phyloP scores from a whole-genome alignment of 2,888 invertebrate species.

The Lasioglossum vierecki region DNA sequence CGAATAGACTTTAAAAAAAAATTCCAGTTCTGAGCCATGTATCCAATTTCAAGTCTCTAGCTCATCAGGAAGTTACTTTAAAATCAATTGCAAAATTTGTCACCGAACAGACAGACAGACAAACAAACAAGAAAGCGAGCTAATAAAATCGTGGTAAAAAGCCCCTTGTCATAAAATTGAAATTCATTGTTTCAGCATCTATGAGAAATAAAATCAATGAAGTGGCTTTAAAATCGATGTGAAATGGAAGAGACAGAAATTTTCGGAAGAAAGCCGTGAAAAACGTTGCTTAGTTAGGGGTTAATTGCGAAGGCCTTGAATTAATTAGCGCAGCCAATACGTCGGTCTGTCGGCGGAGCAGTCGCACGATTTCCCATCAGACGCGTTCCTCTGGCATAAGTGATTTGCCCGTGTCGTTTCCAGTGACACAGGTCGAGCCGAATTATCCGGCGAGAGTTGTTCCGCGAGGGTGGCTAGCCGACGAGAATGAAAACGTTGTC shows the following conservation, averaged over 20 bases:
- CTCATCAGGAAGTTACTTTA: too few relatives aligned
- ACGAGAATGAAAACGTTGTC: conserved; percentile 65
- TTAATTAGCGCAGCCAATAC: not conserved
- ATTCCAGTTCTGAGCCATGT: too few relatives aligned
- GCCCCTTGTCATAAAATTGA: too few relatives aligned
- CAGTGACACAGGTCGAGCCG: conserved; percentile 51
- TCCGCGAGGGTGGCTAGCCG: conserved; percentile 57
- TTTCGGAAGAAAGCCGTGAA: not conserved
- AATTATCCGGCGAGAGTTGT: conserved; percentile 63
- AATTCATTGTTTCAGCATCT: too few relatives aligned
- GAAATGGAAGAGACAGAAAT: not conserved
- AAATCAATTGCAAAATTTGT: too few relatives aligned
- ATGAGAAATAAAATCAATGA: too few relatives aligned
- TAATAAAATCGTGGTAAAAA: too few relatives aligned
- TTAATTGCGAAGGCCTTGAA: not conserved
- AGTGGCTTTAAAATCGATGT: too few relatives aligned
- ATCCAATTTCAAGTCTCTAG: too few relatives aligned
- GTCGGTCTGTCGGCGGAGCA: not conserved
- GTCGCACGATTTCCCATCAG: conserved; percentile 16
- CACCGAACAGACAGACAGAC: too few relatives aligned
- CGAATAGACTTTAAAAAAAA: too few relatives aligned
- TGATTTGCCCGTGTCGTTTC: conserved; percentile 62
- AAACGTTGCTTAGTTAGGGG: not conserved
- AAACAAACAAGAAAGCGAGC: too few relatives aligned
- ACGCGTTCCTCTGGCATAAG: conserved; percentile 54